A percentile compares a stretch with the other conserved stretches of the same genome.
phyloP scores from a whole-genome alignment of 2,113 vertebrate species.

The Mustelus asterias region DNA sequence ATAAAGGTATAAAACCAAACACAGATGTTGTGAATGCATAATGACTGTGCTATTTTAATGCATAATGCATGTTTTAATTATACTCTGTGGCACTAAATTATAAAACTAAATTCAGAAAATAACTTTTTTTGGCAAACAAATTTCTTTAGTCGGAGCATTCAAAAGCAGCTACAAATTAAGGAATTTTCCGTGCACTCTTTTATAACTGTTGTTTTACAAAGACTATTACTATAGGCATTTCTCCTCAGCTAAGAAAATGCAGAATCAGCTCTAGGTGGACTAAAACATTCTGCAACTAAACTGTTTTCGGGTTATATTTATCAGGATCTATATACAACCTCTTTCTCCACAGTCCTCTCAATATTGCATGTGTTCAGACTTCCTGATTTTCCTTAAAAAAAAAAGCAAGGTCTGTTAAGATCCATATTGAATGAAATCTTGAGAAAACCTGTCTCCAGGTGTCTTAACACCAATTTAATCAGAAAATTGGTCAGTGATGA shows the following conservation, averaged over 20 bases:
- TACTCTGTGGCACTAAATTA: constrained; percentile 30
- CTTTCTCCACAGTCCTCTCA: not conserved
- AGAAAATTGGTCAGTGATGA: constrained; percentile 27
- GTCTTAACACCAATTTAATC: constrained; percentile 18
- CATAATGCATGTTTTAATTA: constrained; percentile 19
- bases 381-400: not conserved
- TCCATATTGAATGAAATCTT: not conserved
- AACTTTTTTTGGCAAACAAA: constrained; percentile 25
- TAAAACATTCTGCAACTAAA: constrained; percentile 24
- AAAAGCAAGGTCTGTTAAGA: constrained; percentile 24
- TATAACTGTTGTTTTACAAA: not conserved
- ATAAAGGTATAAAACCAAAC: constrained; percentile 35
- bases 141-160: constrained; percentile 29
- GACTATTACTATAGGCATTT: constrained; percentile 5
- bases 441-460: not conserved
- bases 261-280: not conserved
- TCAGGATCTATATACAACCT: constrained; percentile 13
- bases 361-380: not conserved
- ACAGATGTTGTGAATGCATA: constrained; percentile 16
- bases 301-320: not conserved
- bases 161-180: constrained; percentile 30
- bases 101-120: constrained; percentile 35
- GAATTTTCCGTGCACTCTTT: not conserved
- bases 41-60: not conserved
- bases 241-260: constrained; percentile 6